Conservation (phyloP, 2,797 vertebrate genomes). For the Typhlichthys eigenmanni region DNA sequence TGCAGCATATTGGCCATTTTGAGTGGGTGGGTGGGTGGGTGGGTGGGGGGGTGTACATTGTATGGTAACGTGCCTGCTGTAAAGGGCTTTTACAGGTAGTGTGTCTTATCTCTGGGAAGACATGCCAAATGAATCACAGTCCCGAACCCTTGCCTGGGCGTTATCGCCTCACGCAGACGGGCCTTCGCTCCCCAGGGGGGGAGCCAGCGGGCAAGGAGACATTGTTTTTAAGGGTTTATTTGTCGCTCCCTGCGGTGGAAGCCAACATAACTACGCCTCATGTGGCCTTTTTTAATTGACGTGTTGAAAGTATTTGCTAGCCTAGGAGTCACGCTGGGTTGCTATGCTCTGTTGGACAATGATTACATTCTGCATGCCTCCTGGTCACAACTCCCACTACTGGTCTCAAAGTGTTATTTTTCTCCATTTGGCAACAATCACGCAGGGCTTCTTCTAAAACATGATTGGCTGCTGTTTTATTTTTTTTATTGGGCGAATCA, state of each 20-base stretch:
- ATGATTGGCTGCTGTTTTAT: neutral
- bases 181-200: neutral
- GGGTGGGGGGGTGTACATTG: neutral
- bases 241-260: too few species aligned
- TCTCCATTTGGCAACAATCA: neutral
- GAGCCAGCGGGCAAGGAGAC: too few species aligned
- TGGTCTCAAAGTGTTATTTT: too few species aligned
- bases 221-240: neutral
- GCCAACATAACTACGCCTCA: too few species aligned
- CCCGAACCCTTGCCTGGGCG: neutral
- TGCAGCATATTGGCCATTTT: neutral
- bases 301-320: neutral
- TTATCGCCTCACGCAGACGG: neutral
- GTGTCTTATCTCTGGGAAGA: constrained; percentile 4
- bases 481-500: neutral
- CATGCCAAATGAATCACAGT: neutral
- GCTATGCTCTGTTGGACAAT: neutral
- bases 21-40: too few species aligned
- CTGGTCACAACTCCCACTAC: neutral
- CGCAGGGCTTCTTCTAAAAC: neutral
- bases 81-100: neutral
- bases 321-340: constrained; percentile 1
- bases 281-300: neutral
- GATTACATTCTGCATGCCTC: neutral
- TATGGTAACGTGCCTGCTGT: neutral